These are phyloP conservation scores for Bombus cullumanus DNA, from an alignment of 1,140 invertebrate species.

Conservation along the genomic window DNA sequence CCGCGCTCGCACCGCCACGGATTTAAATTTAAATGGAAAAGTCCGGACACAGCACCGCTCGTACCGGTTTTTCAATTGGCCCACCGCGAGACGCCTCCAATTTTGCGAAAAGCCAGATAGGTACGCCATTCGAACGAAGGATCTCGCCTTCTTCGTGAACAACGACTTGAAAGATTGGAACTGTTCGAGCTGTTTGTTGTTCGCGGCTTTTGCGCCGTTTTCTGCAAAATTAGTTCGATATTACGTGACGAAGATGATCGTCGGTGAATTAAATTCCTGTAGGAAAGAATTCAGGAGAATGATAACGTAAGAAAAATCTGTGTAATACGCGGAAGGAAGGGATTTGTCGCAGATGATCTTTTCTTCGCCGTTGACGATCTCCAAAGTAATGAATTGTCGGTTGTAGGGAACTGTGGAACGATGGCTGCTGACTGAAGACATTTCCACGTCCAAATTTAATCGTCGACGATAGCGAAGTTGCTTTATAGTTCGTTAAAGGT, in stretches of 20 bases:
- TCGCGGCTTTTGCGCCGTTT: no score
- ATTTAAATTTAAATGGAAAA: conserved; percentile 58
- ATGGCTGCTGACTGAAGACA: background rate
- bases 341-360: background rate
- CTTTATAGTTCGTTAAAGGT: background rate
- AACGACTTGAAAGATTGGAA: background rate
- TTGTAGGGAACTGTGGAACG: no score
- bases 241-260: background rate
- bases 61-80: conserved; percentile 23
- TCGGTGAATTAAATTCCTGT: background rate
- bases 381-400: background rate
- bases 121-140: conserved; percentile 12
- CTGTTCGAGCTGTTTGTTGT: no score
- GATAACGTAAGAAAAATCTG: background rate
- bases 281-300: background rate
- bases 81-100: conserved; percentile 19
- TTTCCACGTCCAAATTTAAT: background rate
- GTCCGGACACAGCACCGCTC: conserved; percentile 2
- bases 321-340: background rate
- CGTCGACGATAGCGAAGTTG: background rate
- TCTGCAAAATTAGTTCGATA: background rate
- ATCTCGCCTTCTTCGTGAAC: background rate
- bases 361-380: background rate
- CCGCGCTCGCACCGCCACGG: conserved; percentile 21
- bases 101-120: conserved; percentile 23